Evolutionary conservation across 2,113 vertebrate genomes (phyloP), one percentile per base, ranked within the genome.

Genomic region (Nipponia nippon): DNA sequence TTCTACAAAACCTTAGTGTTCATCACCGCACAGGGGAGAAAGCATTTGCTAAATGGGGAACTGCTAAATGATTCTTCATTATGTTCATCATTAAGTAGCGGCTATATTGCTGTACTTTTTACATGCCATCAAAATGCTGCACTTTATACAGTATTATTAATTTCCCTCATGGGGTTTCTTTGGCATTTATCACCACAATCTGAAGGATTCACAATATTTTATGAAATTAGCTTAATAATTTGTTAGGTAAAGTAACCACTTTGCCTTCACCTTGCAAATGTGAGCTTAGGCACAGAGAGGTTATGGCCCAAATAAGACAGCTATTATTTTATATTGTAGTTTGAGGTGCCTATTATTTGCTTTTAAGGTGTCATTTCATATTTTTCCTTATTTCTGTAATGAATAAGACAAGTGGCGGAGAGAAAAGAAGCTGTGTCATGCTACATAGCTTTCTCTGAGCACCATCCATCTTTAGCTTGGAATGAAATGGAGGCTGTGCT

Each of bases 1-100:
- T 83, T 71, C n/a, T 73, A 11, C 3, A 7, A 70, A 80, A 80
- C 16, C 29, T 66, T 66, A 73, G 32, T 49, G 77, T 71, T 95
- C 67, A 82, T 88, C 40, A 77, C 50, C 4, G 1, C 50, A 67
- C 62, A 73, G 29, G 30, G 29, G 46, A 84, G 46, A 82, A 87
- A 87, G 16, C 40, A 77, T 63, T 91, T 93, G 40, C 61, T 94
- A 61, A 76, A 93, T 66, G 75, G 29, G 40, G 21, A 89, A 30
- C 47, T 89, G 46, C 55, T 92, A 73, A 92, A 81, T 71, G 70
- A 71, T 92, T 90, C 59, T 89, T 94, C 58, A 67, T 93, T 96
- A 83, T 63, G 47, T 67, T 94, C 71, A 85, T 87, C 76, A 89
- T 96, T 88, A 85, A 58, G 22, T 88, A 66, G 69, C 34, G 36